Percentiles rank a stretch among this genome's conserved stretches.
These are phyloP conservation scores for Pygoscelis adeliae DNA, from an alignment of 2,113 vertebrate species.

Conservation along the genomic window DNA sequence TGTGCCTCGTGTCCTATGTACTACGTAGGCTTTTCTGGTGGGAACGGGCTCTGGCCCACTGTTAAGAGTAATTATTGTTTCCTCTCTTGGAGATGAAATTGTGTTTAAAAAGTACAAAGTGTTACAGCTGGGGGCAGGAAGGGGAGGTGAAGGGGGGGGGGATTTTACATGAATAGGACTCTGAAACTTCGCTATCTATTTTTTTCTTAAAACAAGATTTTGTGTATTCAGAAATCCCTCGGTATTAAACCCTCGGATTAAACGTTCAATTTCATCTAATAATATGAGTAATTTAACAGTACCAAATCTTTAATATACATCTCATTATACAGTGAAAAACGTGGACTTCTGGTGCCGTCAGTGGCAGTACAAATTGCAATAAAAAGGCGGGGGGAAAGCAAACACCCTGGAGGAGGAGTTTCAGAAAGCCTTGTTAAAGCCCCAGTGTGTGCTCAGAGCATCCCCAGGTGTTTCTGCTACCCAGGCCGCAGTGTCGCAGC, in stretches of 20 bases:
- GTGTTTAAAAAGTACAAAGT: neutral
- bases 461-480: neutral
- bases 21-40: neutral
- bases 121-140: neutral
- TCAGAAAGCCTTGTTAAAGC: neutral
- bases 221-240: neutral
- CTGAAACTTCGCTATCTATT: neutral
- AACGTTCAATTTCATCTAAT: neutral
- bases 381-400: fast-evolving
- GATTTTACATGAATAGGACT: neutral
- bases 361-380: neutral
- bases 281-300: neutral
- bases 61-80: neutral
- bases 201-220: neutral
- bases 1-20: fast-evolving
- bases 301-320: neutral
- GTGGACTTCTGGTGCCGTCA: neutral
- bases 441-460: neutral
- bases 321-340: neutral
- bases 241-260: neutral
- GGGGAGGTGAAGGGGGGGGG: neutral
- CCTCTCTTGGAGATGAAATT: neutral
- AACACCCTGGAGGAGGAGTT: neutral
- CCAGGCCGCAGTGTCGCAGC: fast-evolving
- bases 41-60: neutral